Percentiles rank a stretch among this genome's conserved stretches.
phyloP scores from a whole-genome alignment of 2,888 invertebrate species.

The Tromatobia lineatoria region DNA sequence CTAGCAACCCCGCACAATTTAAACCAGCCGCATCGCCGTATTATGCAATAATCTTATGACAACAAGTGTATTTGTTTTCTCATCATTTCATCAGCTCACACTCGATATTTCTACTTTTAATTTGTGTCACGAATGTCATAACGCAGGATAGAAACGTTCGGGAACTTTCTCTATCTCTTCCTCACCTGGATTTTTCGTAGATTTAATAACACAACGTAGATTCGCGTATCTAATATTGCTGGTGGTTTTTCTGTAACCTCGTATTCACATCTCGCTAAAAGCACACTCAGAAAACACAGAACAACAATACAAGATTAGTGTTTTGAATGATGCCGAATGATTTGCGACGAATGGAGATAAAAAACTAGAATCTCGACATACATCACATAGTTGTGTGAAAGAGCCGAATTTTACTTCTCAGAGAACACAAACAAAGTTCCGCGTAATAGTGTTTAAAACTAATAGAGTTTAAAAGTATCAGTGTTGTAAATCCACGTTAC shows the following conservation, averaged over 20 bases:
- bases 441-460: constrained; percentile 14
- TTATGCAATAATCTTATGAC: constrained; percentile 41
- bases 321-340: neutral
- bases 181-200: constrained; percentile 32
- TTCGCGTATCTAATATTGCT: constrained; percentile 47
- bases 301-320: neutral
- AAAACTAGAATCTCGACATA: neutral
- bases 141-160: neutral
- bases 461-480: constrained; percentile 6
- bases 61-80: constrained; percentile 19
- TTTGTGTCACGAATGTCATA: constrained; percentile 13
- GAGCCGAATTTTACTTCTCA: neutral
- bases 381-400: constrained; percentile 6
- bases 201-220: constrained; percentile 51
- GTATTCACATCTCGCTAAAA: constrained; percentile 37
- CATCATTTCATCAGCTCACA: constrained; percentile 57
- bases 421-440: neutral
- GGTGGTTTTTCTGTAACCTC: constrained; percentile 50
- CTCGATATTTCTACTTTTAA: constrained; percentile 15
- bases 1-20: constrained; percentile 19
- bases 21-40: constrained; percentile 35
- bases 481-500: too few relatives aligned
- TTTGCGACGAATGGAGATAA: neutral
- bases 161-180: neutral
- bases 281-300: constrained; percentile 30